phyloP scores from a whole-genome alignment of 2,113 vertebrate genomes.

The Telmatochromis brachygnathus region DNA sequence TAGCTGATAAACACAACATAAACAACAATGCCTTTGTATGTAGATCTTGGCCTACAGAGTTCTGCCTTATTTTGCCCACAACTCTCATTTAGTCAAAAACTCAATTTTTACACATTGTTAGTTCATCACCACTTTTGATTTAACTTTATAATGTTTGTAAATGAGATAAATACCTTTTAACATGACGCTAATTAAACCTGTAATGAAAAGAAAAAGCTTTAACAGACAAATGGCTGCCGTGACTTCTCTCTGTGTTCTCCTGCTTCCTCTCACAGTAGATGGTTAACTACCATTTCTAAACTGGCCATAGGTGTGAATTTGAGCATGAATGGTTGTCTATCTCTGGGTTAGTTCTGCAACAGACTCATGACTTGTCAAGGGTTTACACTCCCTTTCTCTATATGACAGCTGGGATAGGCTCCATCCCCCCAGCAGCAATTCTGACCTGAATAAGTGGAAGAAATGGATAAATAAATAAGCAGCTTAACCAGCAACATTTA shows the following conservation, averaged over 20 bases:
- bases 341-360: not conserved
- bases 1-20: not conserved
- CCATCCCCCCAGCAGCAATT: not conserved
- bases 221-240: not conserved
- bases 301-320: not conserved
- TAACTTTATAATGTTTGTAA: not conserved
- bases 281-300: not conserved
- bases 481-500: not conserved
- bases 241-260: not conserved
- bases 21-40: not conserved
- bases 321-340: not conserved
- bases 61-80: not conserved
- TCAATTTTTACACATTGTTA: not conserved
- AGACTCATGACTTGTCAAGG: not conserved
- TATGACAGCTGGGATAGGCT: not conserved
- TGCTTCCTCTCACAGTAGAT: not conserved
- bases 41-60: not conserved
- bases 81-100: not conserved
- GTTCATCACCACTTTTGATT: not conserved
- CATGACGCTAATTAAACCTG: not conserved
- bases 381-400: not conserved
- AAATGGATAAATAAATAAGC: not conserved
- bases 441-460: not conserved
- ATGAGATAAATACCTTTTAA: not conserved
- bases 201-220: not conserved